These are phyloP conservation scores for Operophtera brumata DNA, from an alignment of 2,888 invertebrate species.

Conservation along the genomic window DNA sequence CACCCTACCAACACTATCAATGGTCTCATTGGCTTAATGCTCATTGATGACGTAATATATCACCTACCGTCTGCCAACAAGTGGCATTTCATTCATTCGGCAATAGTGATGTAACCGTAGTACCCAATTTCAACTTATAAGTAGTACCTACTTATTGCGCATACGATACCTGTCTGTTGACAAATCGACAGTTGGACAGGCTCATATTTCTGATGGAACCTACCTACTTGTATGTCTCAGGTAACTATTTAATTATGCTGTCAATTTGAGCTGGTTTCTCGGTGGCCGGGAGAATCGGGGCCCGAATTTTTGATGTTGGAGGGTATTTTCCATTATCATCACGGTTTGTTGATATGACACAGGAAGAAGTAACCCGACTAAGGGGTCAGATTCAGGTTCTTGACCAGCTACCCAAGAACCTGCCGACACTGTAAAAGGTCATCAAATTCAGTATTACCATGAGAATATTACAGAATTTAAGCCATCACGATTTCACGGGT, in stretches of 20 bases:
- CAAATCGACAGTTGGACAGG: constrained; percentile 6
- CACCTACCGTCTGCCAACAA: constrained; percentile 30
- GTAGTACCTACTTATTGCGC: background rate
- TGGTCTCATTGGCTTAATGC: background rate
- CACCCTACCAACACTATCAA: background rate
- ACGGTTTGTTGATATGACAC: too few species aligned
- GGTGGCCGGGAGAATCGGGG: too few species aligned
- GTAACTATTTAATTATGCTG: too few species aligned
- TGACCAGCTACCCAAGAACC: background rate
- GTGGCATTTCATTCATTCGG: constrained; percentile 35
- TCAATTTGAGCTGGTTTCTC: too few species aligned
- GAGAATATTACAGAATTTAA: constrained; percentile 24
- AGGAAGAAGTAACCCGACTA: background rate
- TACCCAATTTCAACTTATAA: background rate
- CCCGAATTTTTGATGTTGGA: too few species aligned
- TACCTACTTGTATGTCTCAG: background rate
- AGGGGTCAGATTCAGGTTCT: background rate
- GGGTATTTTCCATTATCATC: too few species aligned
- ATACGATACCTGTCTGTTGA: constrained; percentile 7
- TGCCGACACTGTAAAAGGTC: constrained; percentile 11
- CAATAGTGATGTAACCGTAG: constrained; percentile 28
- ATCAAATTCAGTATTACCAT: constrained; percentile 17
- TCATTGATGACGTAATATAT: constrained; percentile 23
- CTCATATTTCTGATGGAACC: background rate
- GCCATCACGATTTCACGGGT: constrained; percentile 23